Conservation (phyloP, 2,113 vertebrate species). For the Phalacrocorax pelagicus region DNA sequence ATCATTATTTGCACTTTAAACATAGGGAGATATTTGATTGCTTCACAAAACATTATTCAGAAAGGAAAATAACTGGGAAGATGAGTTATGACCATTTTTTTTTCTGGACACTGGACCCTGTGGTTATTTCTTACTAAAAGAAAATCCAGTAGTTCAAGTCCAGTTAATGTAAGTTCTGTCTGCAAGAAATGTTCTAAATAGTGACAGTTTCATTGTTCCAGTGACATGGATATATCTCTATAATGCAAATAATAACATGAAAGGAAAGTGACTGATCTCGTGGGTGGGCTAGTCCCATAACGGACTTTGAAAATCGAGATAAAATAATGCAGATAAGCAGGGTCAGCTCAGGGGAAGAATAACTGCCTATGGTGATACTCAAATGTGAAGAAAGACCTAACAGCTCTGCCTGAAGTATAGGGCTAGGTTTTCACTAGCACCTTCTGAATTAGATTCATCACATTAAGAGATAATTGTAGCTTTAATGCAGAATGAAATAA, state of each 20-base stretch:
- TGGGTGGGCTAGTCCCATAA: not conserved
- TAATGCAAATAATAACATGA: not conserved
- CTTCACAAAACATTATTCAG: conserved; percentile 9
- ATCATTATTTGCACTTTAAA: conserved; percentile 40
- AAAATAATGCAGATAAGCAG: not conserved
- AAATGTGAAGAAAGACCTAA: not conserved
- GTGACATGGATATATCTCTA: not conserved
- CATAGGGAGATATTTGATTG: not conserved
- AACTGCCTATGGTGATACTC: not conserved
- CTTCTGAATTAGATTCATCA: not conserved
- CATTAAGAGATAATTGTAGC: not conserved
- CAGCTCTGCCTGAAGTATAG: not conserved
- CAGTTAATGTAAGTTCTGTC: not conserved
- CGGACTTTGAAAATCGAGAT: not conserved
- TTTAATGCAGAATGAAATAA: not conserved
- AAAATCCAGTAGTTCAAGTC: not conserved
- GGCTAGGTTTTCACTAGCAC: not conserved
- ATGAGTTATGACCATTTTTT: not conserved
- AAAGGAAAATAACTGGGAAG: conserved; percentile 11
- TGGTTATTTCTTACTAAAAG: not conserved
- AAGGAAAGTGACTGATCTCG: not conserved
- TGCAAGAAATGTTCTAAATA: not conserved
- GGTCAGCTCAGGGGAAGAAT: not conserved
- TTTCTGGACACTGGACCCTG: not conserved
- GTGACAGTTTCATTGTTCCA: not conserved